phyloP scores from a whole-genome alignment of 2,113 vertebrate genomes.

The Lepisosteus osseus region DNA sequence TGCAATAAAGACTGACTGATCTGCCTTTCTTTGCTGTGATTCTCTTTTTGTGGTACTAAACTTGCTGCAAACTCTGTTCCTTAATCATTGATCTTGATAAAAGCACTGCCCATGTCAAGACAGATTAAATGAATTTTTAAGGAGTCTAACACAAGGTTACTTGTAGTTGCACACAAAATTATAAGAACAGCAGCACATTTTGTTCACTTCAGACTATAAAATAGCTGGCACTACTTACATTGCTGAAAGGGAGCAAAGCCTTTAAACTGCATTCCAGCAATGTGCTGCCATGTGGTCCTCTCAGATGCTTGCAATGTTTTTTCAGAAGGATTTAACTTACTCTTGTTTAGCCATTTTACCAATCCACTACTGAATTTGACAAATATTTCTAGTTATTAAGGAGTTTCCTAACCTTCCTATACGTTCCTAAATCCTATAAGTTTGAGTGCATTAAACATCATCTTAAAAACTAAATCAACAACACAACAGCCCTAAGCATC shows the following conservation, averaged over 20 bases:
- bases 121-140: slow-evolving; percentile 5
- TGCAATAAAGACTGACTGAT: no score
- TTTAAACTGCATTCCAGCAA: neutral
- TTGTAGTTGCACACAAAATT: slow-evolving; percentile 3
- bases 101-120: slow-evolving; percentile 2
- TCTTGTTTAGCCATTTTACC: neutral
- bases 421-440: slow-evolving; percentile 12
- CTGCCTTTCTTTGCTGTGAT: no score
- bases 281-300: neutral
- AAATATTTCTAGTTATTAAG: slow-evolving; percentile 9
- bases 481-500: no score
- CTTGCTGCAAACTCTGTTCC: neutral
- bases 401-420: slow-evolving; percentile 14
- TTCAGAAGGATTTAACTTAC: slow-evolving; percentile 14
- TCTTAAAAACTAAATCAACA: no score
- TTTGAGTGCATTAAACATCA: neutral
- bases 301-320: neutral
- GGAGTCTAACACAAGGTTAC: slow-evolving; percentile 3
- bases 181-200: neutral
- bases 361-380: slow-evolving; percentile 1
- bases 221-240: neutral
- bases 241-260: neutral
- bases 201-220: neutral
- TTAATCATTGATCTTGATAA: slow-evolving; percentile 8
- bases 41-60: no score